Evolutionary conservation across 2,888 invertebrate genomes (phyloP).

Genomic region (Onthophagus sagittarius): DNA sequence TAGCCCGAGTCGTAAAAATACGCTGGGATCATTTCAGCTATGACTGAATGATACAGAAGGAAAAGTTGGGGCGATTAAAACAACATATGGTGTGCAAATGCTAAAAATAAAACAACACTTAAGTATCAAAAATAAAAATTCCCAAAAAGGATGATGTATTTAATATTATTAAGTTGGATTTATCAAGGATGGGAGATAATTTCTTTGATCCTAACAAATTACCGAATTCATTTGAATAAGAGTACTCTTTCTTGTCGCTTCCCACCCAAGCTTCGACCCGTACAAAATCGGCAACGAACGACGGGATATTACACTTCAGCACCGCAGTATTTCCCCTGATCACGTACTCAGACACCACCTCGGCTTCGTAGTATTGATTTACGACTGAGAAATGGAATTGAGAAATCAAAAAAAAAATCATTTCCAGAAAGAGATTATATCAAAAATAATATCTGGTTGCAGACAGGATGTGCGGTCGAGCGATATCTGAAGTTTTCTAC

Average conservation of each 20-base stretch:
- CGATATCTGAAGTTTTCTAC: neutral
- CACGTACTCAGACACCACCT: conserved; percentile 81
- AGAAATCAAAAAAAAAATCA: neutral
- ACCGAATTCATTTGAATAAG: conserved; percentile 72
- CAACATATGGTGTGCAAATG: neutral
- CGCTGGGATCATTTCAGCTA: neutral
- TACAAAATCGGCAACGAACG: conserved; percentile 88
- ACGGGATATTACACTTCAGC: conserved; percentile 84
- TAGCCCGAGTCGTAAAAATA: neutral
- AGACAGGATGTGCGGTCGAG: neutral
- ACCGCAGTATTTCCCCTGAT: conserved; percentile 85
- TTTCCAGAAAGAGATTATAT: neutral
- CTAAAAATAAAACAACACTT: neutral
- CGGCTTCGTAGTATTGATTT: conserved; percentile 83
- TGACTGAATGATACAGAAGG: neutral
- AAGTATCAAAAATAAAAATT: neutral
- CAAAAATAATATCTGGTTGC: neutral
- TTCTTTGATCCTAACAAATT: neutral
- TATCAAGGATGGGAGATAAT: neutral
- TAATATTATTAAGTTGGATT: neutral
- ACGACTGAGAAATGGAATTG: conserved; percentile 60
- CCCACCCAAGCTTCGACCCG: conserved; percentile 79
- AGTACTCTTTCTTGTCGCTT: conserved; percentile 64
- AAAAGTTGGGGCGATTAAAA: neutral
- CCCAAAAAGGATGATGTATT: neutral